Evolutionary conservation across 2,113 vertebrate genomes (phyloP).

Genomic region (human): GRCh38 chr3:137822501-137823000

Average conservation of each 20-base stretch:
- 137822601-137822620: not conserved
- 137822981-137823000: not conserved
- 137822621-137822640: too few relatives aligned
- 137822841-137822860: not conserved
- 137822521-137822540: too few relatives aligned
- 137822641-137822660: too few relatives aligned
- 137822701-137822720: too few relatives aligned
- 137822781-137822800: not conserved
- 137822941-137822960: not conserved
- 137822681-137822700: too few relatives aligned
- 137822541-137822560: too few relatives aligned
- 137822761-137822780: not conserved
- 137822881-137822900: not conserved
- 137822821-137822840: not conserved
- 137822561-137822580: too few relatives aligned
- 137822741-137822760: not conserved
- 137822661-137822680: too few relatives aligned
- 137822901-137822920: not conserved
- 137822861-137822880: not conserved
- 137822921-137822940: not conserved
- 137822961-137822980: not conserved
- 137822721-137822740: not conserved
- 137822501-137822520: too few relatives aligned
- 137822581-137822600: not conserved
- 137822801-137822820: not conserved